Percentiles rank a stretch among this genome's conserved stretches.
These are phyloP conservation scores for Myrmophylax atrothorax DNA, from an alignment of 2,113 vertebrate genomes.

Conservation along the genomic window DNA sequence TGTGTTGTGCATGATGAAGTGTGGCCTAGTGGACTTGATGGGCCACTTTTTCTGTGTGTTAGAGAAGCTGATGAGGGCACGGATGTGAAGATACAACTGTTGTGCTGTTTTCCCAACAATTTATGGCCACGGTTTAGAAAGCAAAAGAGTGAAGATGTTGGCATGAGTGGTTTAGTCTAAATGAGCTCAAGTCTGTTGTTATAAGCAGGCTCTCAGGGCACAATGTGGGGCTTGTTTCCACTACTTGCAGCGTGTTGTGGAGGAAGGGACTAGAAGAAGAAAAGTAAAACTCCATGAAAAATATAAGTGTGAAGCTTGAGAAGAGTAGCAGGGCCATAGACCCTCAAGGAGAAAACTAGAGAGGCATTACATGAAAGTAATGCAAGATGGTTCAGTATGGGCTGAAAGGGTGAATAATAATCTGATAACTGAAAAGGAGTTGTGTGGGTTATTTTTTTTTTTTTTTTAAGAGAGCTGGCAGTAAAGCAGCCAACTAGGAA, in stretches of 20 bases:
- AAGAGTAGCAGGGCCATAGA: background rate
- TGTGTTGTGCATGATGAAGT: background rate
- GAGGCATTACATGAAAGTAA: background rate
- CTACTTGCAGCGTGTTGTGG: background rate
- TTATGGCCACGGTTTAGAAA: background rate
- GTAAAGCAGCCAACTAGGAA: background rate
- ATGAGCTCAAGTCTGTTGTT: background rate
- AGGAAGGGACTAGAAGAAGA: background rate
- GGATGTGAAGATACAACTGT: background rate
- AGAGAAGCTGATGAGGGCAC: background rate
- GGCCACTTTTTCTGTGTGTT: background rate
- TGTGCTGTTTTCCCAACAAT: background rate
- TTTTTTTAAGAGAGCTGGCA: background rate
- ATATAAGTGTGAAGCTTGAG: background rate
- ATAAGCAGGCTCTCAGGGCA: background rate
- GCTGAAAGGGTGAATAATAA: background rate
- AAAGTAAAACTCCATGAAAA: conserved; percentile 2
- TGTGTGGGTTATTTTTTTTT: background rate
- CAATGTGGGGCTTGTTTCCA: background rate
- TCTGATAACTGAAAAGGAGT: background rate
- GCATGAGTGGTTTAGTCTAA: background rate
- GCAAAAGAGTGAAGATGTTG: background rate
- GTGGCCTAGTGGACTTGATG: background rate
- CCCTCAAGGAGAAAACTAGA: background rate
- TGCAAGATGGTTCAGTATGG: background rate